These are phyloP conservation scores for Diploscapter pachys DNA, from an alignment of 1,140 invertebrate genomes.

Conservation along the genomic window DNA sequence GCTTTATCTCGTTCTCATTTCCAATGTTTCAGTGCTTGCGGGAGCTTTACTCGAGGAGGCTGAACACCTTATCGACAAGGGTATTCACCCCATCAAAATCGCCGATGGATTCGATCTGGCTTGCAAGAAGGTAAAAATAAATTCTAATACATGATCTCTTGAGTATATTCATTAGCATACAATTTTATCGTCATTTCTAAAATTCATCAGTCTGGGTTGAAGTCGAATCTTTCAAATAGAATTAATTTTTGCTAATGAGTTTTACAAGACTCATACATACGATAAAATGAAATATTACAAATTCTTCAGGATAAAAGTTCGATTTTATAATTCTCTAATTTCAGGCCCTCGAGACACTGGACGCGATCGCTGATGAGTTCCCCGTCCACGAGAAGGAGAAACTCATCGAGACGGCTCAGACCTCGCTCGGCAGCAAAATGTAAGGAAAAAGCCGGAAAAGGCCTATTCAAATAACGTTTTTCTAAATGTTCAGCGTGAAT, in stretches of 20 bases:
- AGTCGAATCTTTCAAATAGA: no score
- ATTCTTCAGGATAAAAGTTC: not conserved
- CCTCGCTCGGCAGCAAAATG: constrained; percentile 98
- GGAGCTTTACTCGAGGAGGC: constrained; percentile 93
- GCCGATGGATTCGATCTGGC: constrained; percentile 98
- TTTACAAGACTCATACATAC: no score
- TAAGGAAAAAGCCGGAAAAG: constrained; percentile 59
- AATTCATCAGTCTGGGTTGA: no score
- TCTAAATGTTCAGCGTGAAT: constrained; percentile 49
- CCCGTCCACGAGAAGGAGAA: constrained; percentile 83
- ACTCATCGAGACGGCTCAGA: constrained; percentile 91
- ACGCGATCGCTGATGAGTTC: constrained; percentile 83
- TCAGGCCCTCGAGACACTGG: constrained; percentile 77
- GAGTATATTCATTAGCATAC: no score
- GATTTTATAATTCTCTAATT: constrained; percentile 9
- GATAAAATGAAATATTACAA: no score
- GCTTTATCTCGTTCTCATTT: not conserved
- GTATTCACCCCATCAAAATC: constrained; percentile 96
- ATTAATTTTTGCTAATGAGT: no score
- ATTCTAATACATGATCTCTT: not conserved
- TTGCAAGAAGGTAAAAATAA: constrained; percentile 67
- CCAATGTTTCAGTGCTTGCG: constrained; percentile 68
- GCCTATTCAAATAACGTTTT: not conserved
- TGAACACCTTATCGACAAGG: constrained; percentile 83
- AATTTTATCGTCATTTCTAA: no score